Conservation (phyloP, 1,140 invertebrate species). For the Polypedilum vanderplanki region DNA sequence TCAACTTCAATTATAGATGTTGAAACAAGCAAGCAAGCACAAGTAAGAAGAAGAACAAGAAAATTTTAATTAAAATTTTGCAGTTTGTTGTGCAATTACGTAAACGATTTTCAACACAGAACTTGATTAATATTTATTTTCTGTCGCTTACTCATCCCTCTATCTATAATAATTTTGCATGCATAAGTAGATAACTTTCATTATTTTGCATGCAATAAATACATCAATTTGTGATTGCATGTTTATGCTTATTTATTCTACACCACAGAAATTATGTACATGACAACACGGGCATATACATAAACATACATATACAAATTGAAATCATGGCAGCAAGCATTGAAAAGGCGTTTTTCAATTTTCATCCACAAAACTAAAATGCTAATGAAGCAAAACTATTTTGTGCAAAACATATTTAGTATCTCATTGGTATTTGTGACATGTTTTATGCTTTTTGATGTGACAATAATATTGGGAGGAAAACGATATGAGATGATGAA, state of each 20-base stretch:
- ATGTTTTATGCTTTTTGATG: neutral
- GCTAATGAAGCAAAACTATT: neutral
- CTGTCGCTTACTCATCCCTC: neutral
- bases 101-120: constrained; percentile 2
- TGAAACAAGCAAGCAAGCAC: neutral
- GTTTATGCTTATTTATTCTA: neutral
- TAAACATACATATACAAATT: neutral
- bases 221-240: constrained; percentile 12
- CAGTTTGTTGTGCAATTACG: constrained; percentile 17
- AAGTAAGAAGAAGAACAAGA: neutral
- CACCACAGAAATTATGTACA: neutral
- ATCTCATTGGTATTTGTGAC: neutral
- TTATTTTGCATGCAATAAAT: neutral
- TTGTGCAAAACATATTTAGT: neutral
- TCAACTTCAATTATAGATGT: no score
- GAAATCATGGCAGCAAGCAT: neutral
- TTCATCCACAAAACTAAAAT: neutral
- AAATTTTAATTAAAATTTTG: constrained; percentile 20
- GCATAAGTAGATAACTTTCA: constrained; percentile 2
- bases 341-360: constrained; percentile 18
- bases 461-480: no score
- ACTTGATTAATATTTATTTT: constrained; percentile 8
- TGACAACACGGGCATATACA: neutral
- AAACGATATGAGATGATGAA: neutral
- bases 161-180: neutral